phyloP scores from a whole-genome alignment of 2,888 invertebrate species.

The Cataglyphis livida region DNA sequence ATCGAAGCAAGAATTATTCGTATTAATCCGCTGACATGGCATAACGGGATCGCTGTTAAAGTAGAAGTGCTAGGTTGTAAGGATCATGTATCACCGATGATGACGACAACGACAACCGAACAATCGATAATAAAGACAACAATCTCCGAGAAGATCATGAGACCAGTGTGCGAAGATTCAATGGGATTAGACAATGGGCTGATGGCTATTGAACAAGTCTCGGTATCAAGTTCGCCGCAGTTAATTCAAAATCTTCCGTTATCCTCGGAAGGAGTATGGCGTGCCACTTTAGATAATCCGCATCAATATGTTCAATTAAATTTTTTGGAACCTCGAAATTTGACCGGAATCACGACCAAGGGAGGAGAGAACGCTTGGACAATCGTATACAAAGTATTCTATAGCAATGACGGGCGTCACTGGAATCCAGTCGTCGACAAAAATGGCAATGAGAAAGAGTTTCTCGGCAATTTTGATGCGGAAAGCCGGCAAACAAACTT shows the following conservation, averaged over 20 bases:
- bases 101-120: slow-evolving; percentile 35
- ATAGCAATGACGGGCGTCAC: slow-evolving; percentile 90
- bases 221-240: slow-evolving; percentile 87
- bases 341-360: slow-evolving; percentile 92
- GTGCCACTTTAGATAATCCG: slow-evolving; percentile 75
- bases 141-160: slow-evolving; percentile 52
- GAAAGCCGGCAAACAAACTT: slow-evolving; percentile 88
- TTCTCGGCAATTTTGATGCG: slow-evolving; percentile 91
- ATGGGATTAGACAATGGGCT: slow-evolving; percentile 90
- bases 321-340: slow-evolving; percentile 91
- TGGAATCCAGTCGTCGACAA: slow-evolving; percentile 90
- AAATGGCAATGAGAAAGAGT: slow-evolving; percentile 87
- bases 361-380: slow-evolving; percentile 92
- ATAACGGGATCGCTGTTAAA: slow-evolving; percentile 89
- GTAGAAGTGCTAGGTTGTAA: slow-evolving; percentile 92
- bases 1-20: slow-evolving; percentile 92
- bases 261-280: slow-evolving; percentile 73
- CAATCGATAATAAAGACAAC: slow-evolving; percentile 15
- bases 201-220: slow-evolving; percentile 89
- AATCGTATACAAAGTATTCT: slow-evolving; percentile 90
- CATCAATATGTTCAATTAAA: slow-evolving; percentile 88
- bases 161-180: slow-evolving; percentile 89
- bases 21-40: slow-evolving; percentile 92
- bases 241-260: slow-evolving; percentile 71
- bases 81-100: slow-evolving; percentile 67